Percentiles rank a stretch among this genome's conserved stretches.
These are phyloP conservation scores for Passer domesticus DNA, from an alignment of 2,113 vertebrate genomes.

Conservation along the genomic window DNA sequence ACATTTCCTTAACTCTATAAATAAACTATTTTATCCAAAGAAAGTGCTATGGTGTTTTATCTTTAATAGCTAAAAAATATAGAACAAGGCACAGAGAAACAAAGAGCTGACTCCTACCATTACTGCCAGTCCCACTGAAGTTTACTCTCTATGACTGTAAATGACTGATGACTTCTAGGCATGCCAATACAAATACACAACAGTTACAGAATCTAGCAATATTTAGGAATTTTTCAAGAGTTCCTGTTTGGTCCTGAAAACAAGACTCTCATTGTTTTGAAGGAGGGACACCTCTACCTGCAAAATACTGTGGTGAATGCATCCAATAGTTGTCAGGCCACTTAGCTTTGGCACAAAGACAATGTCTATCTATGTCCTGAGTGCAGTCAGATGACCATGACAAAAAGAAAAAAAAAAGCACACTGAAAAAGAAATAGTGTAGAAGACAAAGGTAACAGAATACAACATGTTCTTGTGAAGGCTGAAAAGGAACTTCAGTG, in stretches of 20 bases:
- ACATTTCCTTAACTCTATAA: background rate
- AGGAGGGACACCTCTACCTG: background rate
- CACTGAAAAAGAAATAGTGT: background rate
- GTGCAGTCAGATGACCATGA: background rate
- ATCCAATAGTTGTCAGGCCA: fast-evolving
- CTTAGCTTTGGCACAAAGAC: background rate
- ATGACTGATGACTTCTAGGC: background rate
- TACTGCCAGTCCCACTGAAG: background rate
- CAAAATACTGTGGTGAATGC: background rate
- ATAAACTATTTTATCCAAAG: background rate
- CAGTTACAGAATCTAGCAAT: background rate
- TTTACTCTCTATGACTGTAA: background rate
- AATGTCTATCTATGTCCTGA: background rate
- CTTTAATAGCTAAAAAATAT: background rate
- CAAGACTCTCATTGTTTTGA: background rate
- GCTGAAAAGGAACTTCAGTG: background rate
- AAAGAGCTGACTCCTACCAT: background rate
- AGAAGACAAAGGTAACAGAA: background rate
- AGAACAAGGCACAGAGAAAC: background rate
- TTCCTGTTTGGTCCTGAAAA: background rate
- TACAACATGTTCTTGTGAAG: background rate
- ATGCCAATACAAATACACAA: background rate
- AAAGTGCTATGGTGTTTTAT: background rate
- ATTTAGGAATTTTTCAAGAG: background rate
- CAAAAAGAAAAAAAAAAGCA: background rate